These are phyloP conservation scores for Origma solitaria DNA, from an alignment of 2,113 vertebrate genomes.

Conservation along the genomic window DNA sequence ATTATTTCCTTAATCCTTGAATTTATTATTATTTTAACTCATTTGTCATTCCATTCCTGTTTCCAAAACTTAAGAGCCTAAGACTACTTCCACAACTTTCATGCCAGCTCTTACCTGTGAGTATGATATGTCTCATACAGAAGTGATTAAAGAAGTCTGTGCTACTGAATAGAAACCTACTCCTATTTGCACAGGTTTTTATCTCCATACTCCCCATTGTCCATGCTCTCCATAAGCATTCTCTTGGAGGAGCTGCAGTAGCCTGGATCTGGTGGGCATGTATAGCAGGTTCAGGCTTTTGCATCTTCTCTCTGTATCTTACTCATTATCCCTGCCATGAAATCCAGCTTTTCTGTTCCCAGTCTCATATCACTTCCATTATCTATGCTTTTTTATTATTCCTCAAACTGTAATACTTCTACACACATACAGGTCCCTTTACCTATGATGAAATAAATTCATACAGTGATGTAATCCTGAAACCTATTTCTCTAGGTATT, in stretches of 20 bases:
- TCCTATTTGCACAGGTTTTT: not conserved
- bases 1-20: not conserved
- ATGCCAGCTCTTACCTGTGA: not conserved
- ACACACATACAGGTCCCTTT: not conserved
- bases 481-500: not conserved
- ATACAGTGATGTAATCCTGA: not conserved
- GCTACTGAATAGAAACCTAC: not conserved
- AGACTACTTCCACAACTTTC: not conserved
- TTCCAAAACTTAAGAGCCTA: not conserved
- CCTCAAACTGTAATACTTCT: not conserved
- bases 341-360: not conserved
- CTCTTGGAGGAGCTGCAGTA: not conserved
- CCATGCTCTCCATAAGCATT: not conserved
- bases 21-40: not conserved
- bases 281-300: not conserved
- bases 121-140: fast-evolving
- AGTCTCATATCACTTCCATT: not conserved
- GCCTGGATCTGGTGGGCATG: not conserved
- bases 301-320: not conserved
- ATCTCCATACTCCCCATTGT: not conserved
- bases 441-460: not conserved
- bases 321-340: not conserved
- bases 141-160: not conserved
- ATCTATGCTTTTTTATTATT: not conserved
- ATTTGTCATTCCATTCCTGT: not conserved